Evolutionary conservation across 2,888 invertebrate species (phyloP), one percentile per base, ranked within the genome.

Genomic region (Caradrina clavipalpis): DNA sequence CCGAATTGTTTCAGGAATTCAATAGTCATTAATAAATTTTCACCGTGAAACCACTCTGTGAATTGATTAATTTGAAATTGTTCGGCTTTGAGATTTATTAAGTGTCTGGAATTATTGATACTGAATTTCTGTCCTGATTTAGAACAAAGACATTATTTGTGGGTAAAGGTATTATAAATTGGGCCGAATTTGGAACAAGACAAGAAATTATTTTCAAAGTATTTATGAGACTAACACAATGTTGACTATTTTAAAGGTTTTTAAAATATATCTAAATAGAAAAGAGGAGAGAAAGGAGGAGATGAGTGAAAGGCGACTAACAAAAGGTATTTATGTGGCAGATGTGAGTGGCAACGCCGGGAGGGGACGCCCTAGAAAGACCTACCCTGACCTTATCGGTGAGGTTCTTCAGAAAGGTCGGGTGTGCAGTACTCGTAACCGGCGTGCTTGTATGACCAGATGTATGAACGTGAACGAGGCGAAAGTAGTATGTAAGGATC

Each of bases 1-100:
- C 47, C 53, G 17, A 67, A 81, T 77, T 77, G 65, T 69, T 78
- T 60, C 50, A 51, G 57, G 57, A 76, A 60, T 70, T 54, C 65
- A 75, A 73, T 69, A 63, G 73, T 60, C 73, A 82, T 80, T 76
- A 76, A 81, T 80, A 74, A 45, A 78, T 79, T 72, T 82, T 59
- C 71, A 69, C 73, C 51, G 47, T 61, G 67, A 73, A 77, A 77
- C 61, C 67, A 57, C 67, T 76, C 72, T 39, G 65, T 59, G 66
- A 74, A 79, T 81, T 76, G 69, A 81, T 82, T 76, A 69, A 77
- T 81, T 74, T 26, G 49, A 56, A 61, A 76, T 73, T 69, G 71
- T 66, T 76, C 35, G 53, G 50, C 17, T 70, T 65, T 35, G 45
- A 70, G 71, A 76, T 79, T 79, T 69, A 81, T 81, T 60, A 66